Evolutionary conservation across 2,113 vertebrate genomes (phyloP), one percentile per base, ranked within the genome.

Genomic region (Triplophysa siluroides): DNA sequence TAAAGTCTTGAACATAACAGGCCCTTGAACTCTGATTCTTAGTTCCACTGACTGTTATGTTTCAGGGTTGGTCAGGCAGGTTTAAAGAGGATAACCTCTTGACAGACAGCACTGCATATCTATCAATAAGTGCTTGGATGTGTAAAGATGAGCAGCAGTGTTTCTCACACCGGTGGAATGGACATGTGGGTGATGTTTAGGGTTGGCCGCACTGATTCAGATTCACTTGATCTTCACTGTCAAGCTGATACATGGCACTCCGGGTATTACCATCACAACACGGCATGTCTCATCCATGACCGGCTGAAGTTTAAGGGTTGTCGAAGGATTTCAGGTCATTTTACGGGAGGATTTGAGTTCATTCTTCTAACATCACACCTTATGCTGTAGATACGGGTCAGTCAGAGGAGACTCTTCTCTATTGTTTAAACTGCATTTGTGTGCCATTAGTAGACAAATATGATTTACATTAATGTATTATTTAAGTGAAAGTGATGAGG

Each of bases 231-330:
- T 38, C 33, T 38, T 38, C 33, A 38, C 45, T 72, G 74, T 33
- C 80, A 81, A 41, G 66, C 47, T 65, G 33, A 18, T 47, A 41
- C 61, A 43, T 5, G 23, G 33, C 60, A 61, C 38, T 18, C 21
- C 47, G 70, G 24, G 18, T 9, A 43, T 62, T n/a, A 50, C 10
- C 52, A 54, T 65, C 61, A 63, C 21, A 2, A 38, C 41, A 24
- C 18, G 71, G 50, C 70, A 47, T 58, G 45, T 43, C 60, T 78
- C 66, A 63, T 26, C 71, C n/a, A 6, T 76, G 65, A 63, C 54
- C 54, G 9, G 24, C 41, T 18, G 43, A 21, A 8, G 7, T 60
- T 47, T 9, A 41, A 23, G 54, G 24, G 45, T 21, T 7, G 50
- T 41, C 13, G 8, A 8, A 58, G 60, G 73, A 56, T 66, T 58